These are phyloP conservation scores for Cepphus grylle DNA, from an alignment of 2,113 vertebrate genomes.

Conservation along the genomic window DNA sequence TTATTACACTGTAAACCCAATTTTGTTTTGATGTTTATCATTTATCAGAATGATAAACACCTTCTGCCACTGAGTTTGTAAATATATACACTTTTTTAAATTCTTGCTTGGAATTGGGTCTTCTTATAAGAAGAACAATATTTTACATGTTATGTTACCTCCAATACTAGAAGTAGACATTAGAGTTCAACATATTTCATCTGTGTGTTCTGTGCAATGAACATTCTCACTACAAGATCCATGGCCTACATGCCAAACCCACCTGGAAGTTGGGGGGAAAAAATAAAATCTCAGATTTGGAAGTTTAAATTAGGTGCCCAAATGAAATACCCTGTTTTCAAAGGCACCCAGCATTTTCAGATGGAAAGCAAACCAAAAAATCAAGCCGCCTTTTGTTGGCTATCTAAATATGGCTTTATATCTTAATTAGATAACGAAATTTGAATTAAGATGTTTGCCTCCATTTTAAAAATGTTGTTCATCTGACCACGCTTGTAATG, in stretches of 20 bases:
- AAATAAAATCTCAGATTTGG: not conserved
- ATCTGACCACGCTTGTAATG: not conserved
- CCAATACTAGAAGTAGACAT: not conserved
- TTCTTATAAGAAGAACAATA: not conserved
- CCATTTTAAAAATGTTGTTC: not conserved
- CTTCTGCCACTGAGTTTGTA: not conserved
- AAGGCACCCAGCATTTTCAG: not conserved
- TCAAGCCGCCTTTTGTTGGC: not conserved
- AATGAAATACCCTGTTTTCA: not conserved
- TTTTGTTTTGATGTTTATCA: not conserved
- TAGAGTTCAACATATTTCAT: not conserved
- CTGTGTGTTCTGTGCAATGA: not conserved
- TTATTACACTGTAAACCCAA: not conserved
- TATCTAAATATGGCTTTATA: not conserved
- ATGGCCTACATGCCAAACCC: not conserved
- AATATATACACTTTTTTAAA: fast-evolving
- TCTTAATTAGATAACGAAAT: constrained; percentile 6
- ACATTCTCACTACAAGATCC: not conserved
- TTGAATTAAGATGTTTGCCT: not conserved
- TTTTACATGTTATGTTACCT: not conserved
- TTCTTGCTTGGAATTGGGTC: not conserved
- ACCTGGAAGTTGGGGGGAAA: not conserved
- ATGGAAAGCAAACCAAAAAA: not conserved
- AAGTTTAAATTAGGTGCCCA: not conserved
- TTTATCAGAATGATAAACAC: not conserved